These are phyloP conservation scores for Onthophagus taurus DNA, from an alignment of 1,140 invertebrate genomes.

Conservation along the genomic window DNA sequence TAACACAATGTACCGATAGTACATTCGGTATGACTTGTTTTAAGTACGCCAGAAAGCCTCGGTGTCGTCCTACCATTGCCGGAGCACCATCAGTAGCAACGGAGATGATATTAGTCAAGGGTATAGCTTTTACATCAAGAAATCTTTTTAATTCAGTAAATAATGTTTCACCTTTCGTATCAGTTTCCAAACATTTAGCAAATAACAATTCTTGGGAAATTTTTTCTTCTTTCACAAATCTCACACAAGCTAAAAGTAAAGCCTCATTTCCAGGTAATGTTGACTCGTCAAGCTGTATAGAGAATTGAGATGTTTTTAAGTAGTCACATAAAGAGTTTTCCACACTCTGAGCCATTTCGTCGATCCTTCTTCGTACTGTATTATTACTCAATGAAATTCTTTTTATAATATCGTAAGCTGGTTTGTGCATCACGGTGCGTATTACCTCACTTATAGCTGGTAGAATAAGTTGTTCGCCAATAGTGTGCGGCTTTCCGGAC, in stretches of 20 bases:
- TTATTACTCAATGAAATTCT: too few species aligned
- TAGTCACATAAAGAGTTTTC: constrained; percentile 29
- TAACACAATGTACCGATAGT: too few species aligned
- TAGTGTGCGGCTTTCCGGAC: constrained; percentile 30
- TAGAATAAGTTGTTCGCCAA: constrained; percentile 31
- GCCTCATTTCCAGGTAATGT: constrained; percentile 15
- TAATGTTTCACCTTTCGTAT: too few species aligned
- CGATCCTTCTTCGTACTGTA: constrained; percentile 32
- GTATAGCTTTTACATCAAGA: constrained; percentile 28
- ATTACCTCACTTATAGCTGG: constrained; percentile 30
- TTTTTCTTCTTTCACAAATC: constrained; percentile 18
- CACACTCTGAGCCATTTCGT: constrained; percentile 32
- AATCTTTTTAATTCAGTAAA: constrained; percentile 31
- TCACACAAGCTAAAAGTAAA: constrained; percentile 17
- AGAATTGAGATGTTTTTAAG: constrained; percentile 23
- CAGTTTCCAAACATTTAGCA: constrained; percentile 18
- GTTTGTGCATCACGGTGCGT: constrained; percentile 32
- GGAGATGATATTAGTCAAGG: constrained; percentile 30
- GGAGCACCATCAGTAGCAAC: constrained; percentile 30
- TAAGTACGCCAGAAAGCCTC: too few species aligned
- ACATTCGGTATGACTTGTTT: constrained; percentile 26
- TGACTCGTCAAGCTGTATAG: constrained; percentile 33
- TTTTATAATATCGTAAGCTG: constrained; percentile 29
- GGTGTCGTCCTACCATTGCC: too few species aligned
- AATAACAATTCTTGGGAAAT: constrained; percentile 21